Percentiles rank a stretch among this genome's conserved stretches.
These are phyloP conservation scores for Podarcis raffonei DNA, from an alignment of 2,113 vertebrate species.

Conservation along the genomic window DNA sequence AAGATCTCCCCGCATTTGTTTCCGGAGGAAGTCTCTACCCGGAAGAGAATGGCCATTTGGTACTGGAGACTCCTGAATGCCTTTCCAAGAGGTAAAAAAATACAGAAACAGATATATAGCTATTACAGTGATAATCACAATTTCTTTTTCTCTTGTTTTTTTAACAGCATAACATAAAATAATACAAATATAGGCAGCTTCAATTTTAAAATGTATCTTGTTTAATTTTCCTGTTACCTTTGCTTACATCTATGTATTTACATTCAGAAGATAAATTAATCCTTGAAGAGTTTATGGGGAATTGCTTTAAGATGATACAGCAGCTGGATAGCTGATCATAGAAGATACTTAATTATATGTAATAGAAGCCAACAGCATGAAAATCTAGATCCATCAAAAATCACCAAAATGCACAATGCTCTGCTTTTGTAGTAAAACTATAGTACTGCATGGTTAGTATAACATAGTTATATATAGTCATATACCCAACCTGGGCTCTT, in stretches of 20 bases:
- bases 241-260: neutral
- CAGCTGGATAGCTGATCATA: neutral
- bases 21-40: slow-evolving; percentile 97
- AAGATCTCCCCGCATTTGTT: slow-evolving; percentile 98
- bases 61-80: slow-evolving; percentile 93
- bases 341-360: neutral
- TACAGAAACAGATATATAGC: slow-evolving; percentile 45
- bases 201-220: neutral
- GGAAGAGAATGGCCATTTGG: slow-evolving; percentile 94
- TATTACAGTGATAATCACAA: neutral
- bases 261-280: neutral
- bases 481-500: neutral
- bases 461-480: neutral
- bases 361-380: neutral
- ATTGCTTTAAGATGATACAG: neutral
- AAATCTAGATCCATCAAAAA: neutral
- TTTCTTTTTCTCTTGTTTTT: neutral
- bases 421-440: neutral
- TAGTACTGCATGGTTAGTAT: neutral
- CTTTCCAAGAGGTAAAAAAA: slow-evolving; percentile 76
- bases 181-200: neutral
- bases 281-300: neutral
- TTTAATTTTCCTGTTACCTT: neutral
- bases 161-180: neutral
- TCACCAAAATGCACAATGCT: neutral